Percentiles rank a stretch among this genome's conserved stretches.
Conservation (phyloP, 64 coral and sea anemone genomes). For the Cladopsammia gracilis region DNA sequence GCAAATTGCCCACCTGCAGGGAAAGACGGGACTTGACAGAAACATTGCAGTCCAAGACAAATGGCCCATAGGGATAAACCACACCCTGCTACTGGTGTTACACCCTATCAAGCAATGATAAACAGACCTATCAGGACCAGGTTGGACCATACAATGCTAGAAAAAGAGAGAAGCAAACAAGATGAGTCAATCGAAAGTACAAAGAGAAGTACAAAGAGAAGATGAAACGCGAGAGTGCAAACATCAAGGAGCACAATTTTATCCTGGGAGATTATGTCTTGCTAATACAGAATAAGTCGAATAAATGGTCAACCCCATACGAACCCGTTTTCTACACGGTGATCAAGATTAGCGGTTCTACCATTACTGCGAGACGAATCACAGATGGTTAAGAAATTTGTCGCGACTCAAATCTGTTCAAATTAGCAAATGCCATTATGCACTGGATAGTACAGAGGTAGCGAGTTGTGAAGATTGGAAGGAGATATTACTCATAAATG, state of each 20-base stretch:
- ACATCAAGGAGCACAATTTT: constrained; percentile 43
- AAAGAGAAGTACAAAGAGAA: not conserved
- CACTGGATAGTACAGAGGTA: not conserved
- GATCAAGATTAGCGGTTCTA: constrained; percentile 50
- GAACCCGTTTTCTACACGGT: constrained; percentile 74
- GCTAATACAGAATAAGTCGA: constrained; percentile 38
- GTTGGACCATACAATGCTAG: constrained; percentile 3
- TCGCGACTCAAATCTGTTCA: constrained; percentile 58
- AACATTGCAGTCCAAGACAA: constrained; percentile 23
- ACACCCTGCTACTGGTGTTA: constrained; percentile 51
- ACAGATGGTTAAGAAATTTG: constrained; percentile 60
- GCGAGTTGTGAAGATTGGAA: constrained; percentile 8
- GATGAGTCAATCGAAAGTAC: not conserved
- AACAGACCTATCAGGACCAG: constrained; percentile 44
- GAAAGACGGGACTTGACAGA: constrained; percentile 26
- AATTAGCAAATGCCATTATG: constrained; percentile 50
- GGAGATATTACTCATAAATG: not conserved
- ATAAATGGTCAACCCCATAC: constrained; percentile 50
- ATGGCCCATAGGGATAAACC: constrained; percentile 55
- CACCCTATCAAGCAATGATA: constrained; percentile 58
- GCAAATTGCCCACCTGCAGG: constrained; percentile 68
- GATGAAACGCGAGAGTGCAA: constrained; percentile 9
- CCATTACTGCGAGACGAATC: constrained; percentile 47
- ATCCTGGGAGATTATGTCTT: constrained; percentile 43
- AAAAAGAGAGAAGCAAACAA: not conserved